A percentile compares a stretch with the other conserved stretches of the same genome.
Evolutionary conservation across 1,140 invertebrate species (phyloP).

Genomic region (Meloidogyne chitwoodi): DNA sequence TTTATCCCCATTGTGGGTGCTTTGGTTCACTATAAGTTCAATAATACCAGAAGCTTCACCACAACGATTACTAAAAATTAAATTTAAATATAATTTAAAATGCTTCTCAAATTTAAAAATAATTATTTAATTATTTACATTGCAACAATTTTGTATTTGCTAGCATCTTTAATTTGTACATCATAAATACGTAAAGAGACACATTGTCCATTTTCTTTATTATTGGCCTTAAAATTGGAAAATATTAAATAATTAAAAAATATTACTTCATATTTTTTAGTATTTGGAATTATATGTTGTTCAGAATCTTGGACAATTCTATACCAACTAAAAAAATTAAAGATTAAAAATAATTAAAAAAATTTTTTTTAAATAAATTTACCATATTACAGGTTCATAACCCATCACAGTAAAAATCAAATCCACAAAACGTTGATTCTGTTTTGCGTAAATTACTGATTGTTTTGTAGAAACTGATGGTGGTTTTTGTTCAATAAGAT

Average conservation of each 20-base stretch:
- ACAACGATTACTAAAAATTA: conserved; percentile 9
- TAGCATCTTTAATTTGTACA: conserved; percentile 4
- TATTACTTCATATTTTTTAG: conserved; percentile 16
- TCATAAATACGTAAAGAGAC: conserved; percentile 17
- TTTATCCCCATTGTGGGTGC: background rate
- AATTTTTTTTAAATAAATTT: too few species aligned
- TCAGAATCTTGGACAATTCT: background rate
- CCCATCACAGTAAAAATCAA: conserved; percentile 10
- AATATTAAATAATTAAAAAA: background rate
- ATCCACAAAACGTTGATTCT: conserved; percentile 7
- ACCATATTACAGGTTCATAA: conserved; percentile 15
- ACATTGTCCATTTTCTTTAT: conserved; percentile 8
- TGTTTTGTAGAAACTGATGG: background rate
- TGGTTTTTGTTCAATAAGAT: background rate
- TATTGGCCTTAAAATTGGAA: background rate
- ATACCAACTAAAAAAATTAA: conserved; percentile 14
- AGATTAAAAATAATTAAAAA: background rate
- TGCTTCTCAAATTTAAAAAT: background rate
- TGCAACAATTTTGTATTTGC: conserved; percentile 11
- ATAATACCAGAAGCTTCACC: conserved; percentile 11
- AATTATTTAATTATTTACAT: conserved; percentile 4
- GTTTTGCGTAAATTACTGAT: background rate
- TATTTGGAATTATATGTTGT: conserved; percentile 9
- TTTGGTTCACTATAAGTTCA: background rate
- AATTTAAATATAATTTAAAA: too few species aligned